Conservation (phyloP, 1,140 invertebrate genomes). For the Choristoneura fumiferana region DNA sequence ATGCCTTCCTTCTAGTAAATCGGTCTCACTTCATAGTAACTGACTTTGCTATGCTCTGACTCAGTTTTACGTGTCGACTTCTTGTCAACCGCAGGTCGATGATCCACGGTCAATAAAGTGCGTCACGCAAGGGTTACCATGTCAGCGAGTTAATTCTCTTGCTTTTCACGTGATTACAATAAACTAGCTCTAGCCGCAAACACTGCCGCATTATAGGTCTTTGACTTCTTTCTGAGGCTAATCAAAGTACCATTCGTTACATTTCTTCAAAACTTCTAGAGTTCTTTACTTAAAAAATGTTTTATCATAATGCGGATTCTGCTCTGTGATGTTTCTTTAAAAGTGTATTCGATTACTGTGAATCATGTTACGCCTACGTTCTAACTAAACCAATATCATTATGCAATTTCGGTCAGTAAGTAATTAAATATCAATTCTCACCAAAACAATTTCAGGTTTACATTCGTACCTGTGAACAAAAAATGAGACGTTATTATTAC, state of each 20-base stretch:
- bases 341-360: slow-evolving; percentile 1
- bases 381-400: too few relatives aligned
- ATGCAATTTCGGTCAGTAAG: not conserved
- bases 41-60: not conserved
- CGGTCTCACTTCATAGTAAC: not conserved
- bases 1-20: not conserved
- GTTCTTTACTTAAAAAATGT: not conserved
- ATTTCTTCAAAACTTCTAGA: too few relatives aligned
- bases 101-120: slow-evolving; percentile 15
- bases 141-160: not conserved
- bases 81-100: slow-evolving; percentile 1
- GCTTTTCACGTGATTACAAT: slow-evolving; percentile 15
- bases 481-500: slow-evolving; percentile 1
- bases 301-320: not conserved
- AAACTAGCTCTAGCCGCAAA: not conserved
- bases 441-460: slow-evolving; percentile 9
- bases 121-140: slow-evolving; percentile 15
- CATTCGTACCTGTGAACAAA: slow-evolving; percentile 16
- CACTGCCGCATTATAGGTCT: slow-evolving; percentile 8
- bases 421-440: not conserved
- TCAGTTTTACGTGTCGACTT: slow-evolving; percentile 6
- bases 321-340: slow-evolving; percentile 4
- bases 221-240: not conserved
- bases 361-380: not conserved
- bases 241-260: too few relatives aligned